Evolutionary conservation across 1,140 invertebrate species (phyloP).

Genomic region (Olivierus martensii): DNA sequence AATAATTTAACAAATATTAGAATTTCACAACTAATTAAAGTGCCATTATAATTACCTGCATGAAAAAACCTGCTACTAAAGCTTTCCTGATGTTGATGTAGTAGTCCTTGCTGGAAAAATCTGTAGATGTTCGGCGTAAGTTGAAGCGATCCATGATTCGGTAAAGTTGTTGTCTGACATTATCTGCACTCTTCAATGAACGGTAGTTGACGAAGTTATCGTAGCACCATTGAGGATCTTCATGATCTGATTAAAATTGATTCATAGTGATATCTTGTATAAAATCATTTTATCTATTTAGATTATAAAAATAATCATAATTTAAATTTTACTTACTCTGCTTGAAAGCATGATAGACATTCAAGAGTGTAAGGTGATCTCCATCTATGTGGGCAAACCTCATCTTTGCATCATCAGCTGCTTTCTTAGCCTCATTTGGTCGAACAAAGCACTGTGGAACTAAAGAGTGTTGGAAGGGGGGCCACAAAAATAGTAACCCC

Average conservation of each 20-base stretch:
- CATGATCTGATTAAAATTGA: slow-evolving; percentile 38
- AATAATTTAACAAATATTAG: too few species aligned
- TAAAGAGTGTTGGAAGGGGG: slow-evolving; percentile 31
- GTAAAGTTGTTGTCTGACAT: slow-evolving; percentile 65
- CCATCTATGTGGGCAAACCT: slow-evolving; percentile 99
- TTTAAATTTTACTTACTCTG: slow-evolving; percentile 77
- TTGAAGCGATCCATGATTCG: slow-evolving; percentile 86
- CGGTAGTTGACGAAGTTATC: slow-evolving; percentile 99
- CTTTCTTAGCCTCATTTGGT: slow-evolving; percentile 97
- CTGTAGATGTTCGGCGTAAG: slow-evolving; percentile 86
- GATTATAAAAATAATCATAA: neutral
- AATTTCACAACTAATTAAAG: too few species aligned
- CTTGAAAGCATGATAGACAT: slow-evolving; percentile 98
- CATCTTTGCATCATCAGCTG: slow-evolving; percentile 98
- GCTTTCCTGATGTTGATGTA: slow-evolving; percentile 98
- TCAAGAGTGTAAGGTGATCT: slow-evolving; percentile 87
- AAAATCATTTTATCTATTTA: neutral
- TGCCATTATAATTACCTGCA: slow-evolving; percentile 68
- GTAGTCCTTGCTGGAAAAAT: slow-evolving; percentile 97
- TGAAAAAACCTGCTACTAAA: slow-evolving; percentile 95
- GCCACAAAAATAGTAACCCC: slow-evolving; percentile 16
- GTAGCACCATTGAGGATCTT: slow-evolving; percentile 97
- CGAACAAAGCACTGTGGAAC: slow-evolving; percentile 99
- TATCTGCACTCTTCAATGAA: slow-evolving; percentile 86
- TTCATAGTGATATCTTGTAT: too few species aligned